Conservation (phyloP, 2,888 invertebrate species). For the Stenichneumon culpator region DNA sequence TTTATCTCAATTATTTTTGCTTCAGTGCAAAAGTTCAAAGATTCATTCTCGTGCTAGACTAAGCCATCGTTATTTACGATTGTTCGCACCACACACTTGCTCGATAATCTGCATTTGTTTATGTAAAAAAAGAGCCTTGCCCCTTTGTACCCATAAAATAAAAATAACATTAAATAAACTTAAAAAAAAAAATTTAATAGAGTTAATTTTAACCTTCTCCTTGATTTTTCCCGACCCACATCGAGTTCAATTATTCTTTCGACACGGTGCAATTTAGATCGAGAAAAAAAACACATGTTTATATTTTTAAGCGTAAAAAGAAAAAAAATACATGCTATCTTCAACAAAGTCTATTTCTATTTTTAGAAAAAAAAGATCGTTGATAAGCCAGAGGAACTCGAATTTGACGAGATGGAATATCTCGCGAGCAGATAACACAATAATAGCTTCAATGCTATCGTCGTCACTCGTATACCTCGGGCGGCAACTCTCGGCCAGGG, state of each 20-base stretch:
- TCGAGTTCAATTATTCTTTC: background rate
- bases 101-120: too few relatives aligned
- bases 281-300: background rate
- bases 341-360: constrained; percentile 10
- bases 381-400: background rate
- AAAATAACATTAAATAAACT: too few relatives aligned
- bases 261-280: background rate
- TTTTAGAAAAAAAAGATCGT: background rate
- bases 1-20: background rate
- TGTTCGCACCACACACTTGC: too few relatives aligned
- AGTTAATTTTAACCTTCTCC: background rate
- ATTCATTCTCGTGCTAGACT: too few relatives aligned
- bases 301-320: background rate
- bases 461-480: constrained; percentile 32
- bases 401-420: constrained; percentile 2
- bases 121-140: too few relatives aligned
- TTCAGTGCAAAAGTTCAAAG: too few relatives aligned
- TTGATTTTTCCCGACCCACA: background rate
- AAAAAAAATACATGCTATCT: background rate
- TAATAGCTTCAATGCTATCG: constrained; percentile 37
- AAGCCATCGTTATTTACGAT: too few relatives aligned
- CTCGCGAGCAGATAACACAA: background rate
- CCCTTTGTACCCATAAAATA: too few relatives aligned
- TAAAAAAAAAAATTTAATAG: background rate
- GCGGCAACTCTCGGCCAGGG: constrained; percentile 17